Conservation (phyloP, 2,113 vertebrate genomes). For the Oxygymnocypris stewartii region DNA sequence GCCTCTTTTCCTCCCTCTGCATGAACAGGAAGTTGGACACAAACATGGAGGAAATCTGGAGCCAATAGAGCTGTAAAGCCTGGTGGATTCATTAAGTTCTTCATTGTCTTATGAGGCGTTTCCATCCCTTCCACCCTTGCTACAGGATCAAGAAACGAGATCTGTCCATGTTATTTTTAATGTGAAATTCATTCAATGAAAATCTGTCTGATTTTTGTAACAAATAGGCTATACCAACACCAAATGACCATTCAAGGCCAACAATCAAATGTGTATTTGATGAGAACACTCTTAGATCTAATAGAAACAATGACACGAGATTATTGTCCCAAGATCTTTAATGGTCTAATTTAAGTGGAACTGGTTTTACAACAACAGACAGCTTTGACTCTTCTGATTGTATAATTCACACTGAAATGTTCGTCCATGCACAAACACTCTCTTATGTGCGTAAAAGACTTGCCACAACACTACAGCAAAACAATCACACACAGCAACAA, state of each 20-base stretch:
- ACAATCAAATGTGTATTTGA: not conserved
- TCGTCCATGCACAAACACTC: slow-evolving; percentile 13
- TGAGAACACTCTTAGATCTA: not conserved
- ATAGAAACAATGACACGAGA: not conserved
- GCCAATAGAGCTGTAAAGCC: slow-evolving; percentile 7
- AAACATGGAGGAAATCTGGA: slow-evolving; percentile 26
- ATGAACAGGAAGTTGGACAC: slow-evolving; percentile 15
- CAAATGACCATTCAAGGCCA: not conserved
- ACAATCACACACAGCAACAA: not conserved
- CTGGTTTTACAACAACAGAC: slow-evolving; percentile 12
- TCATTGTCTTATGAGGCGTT: slow-evolving; percentile 4
- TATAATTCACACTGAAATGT: not conserved
- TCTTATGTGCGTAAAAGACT: not conserved
- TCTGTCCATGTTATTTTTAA: not conserved
- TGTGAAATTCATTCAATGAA: not conserved
- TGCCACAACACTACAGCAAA: slow-evolving; percentile 5
- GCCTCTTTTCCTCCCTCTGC: not conserved
- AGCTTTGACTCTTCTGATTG: not conserved
- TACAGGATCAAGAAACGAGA: not conserved
- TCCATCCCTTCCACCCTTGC: not conserved
- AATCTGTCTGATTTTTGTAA: not conserved
- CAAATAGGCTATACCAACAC: not conserved
- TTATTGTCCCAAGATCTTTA: slow-evolving; percentile 4
- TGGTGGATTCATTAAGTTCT: slow-evolving; percentile 20
- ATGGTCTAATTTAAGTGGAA: not conserved